These are phyloP conservation scores for Tigriopus japonicus DNA, from an alignment of 1,140 invertebrate species.

Conservation along the genomic window DNA sequence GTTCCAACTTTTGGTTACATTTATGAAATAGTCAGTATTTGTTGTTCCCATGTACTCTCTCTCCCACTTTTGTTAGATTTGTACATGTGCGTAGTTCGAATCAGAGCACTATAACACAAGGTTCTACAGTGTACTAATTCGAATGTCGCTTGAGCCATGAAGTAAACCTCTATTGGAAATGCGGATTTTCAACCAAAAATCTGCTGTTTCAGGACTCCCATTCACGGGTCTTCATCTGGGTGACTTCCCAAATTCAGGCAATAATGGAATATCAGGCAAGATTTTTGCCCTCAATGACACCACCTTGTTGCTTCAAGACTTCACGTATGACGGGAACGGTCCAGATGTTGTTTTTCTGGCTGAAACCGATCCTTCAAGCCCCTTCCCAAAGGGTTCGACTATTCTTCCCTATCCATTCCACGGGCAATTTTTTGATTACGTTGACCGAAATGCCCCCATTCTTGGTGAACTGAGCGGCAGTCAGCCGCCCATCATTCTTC, in stretches of 20 bases:
- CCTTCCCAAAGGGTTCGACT: constrained; percentile 21
- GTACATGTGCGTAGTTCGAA: too few relatives aligned
- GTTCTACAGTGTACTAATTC: too few relatives aligned
- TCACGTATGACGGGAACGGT: constrained; percentile 62
- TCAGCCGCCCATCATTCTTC: constrained; percentile 56
- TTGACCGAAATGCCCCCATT: not conserved
- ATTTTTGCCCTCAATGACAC: constrained; percentile 68
- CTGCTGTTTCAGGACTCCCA: not conserved
- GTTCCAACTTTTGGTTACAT: not conserved
- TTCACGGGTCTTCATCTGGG: not conserved
- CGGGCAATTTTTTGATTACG: not conserved
- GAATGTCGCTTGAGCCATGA: too few relatives aligned
- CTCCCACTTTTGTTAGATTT: too few relatives aligned
- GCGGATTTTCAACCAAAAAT: too few relatives aligned
- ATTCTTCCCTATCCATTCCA: not conserved
- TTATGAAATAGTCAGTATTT: too few relatives aligned
- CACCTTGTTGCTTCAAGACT: constrained; percentile 46
- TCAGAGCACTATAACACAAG: too few relatives aligned
- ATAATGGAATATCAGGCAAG: constrained; percentile 57
- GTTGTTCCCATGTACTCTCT: too few relatives aligned
- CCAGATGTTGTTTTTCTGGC: constrained; percentile 80
- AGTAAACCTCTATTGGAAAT: too few relatives aligned
- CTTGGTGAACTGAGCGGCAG: constrained; percentile 36
- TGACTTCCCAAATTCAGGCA: constrained; percentile 18
- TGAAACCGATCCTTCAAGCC: constrained; percentile 41